These are phyloP conservation scores for Haliaeetus leucogaster DNA, from an alignment of 2,113 vertebrate species.

Conservation along the genomic window DNA sequence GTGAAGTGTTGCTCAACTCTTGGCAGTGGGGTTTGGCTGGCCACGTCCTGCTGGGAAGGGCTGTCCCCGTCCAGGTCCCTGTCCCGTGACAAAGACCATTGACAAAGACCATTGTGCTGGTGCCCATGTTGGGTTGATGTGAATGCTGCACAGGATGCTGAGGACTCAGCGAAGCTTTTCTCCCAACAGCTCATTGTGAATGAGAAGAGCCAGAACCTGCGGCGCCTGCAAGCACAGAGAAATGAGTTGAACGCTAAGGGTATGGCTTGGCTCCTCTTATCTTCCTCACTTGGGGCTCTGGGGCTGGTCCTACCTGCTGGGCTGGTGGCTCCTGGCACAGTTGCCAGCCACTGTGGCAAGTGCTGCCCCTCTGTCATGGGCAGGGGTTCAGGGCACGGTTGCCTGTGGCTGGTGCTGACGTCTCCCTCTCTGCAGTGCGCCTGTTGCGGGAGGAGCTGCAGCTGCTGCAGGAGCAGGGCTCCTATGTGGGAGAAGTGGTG, in stretches of 20 bases:
- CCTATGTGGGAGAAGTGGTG: conserved; percentile 96
- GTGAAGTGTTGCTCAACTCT: no score
- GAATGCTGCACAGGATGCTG: fast-evolving
- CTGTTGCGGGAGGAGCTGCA: conserved; percentile 94
- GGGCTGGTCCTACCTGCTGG: background rate
- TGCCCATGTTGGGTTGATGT: fast-evolving
- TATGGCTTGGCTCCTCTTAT: background rate
- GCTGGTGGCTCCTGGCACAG: no score
- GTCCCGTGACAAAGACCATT: fast-evolving
- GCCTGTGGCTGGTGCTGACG: background rate
- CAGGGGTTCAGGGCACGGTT: background rate
- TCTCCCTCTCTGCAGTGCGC: conserved; percentile 76
- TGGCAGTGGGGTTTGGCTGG: background rate
- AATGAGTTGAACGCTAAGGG: conserved; percentile 98
- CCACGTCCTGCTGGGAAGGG: fast-evolving
- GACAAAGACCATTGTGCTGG: fast-evolving
- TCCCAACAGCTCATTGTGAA: conserved; percentile 88
- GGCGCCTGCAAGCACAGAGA: conserved; percentile 93
- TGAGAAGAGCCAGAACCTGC: conserved; percentile 95
- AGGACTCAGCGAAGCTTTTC: background rate
- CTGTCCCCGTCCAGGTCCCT: fast-evolving
- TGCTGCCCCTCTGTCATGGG: fast-evolving
- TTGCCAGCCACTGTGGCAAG: background rate
- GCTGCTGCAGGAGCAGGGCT: conserved; percentile 96
- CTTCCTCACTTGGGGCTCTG: fast-evolving